Base-by-base conservation (phyloP, 2,113 vertebrate genomes). In the Semicossyphus pulcher region DNA sequence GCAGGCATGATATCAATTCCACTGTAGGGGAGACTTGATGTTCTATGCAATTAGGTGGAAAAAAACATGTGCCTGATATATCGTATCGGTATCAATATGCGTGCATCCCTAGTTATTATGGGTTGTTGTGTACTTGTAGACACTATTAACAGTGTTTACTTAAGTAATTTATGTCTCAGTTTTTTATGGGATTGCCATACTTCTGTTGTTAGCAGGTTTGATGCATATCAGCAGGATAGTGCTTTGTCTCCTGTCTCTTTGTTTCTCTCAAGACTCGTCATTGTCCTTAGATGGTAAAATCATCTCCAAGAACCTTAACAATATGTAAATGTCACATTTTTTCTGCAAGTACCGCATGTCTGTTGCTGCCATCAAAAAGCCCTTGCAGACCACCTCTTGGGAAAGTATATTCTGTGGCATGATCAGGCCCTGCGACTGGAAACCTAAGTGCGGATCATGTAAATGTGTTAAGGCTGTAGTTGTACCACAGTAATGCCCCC, bases 361-460 rank as follows among this genome's bases (percentile, higher is more conserved):
- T 65, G n/a, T 16, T 23, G 29, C 39, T 65, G 53, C 52, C 21
- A 4, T 76, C 51, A 21, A 4, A 81, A 69, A 89, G 75, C 90
- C 86, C 86, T 86, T 73, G 72, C 72, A 53, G 72, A 84, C 66
- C 83, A 81, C 78, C 90, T 84, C 83, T 69, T 26, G 73, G 68
- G 83, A 84, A 72, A 81, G 86, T 91, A 93, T 96, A 96, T 97
- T 97, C 95, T 83, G 90, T 91, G 92, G 94, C 95, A 96, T 97
- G 94, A 91, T 90, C 85, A 31, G 72, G 92, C 80, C 89, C 83
- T 90, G 87, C 83, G 49, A 89, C 92, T 80, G 82, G 90, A 95
- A 94, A 94, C 92, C 89, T 91, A 92, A 94, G 93, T 94, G 83
- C 89, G 94, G 93, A 96, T 94, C 92, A 94, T 92, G 92, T 95